Evolutionary conservation across 2,113 vertebrate species (phyloP).

Genomic region (Eonycteris spelaea): DNA sequence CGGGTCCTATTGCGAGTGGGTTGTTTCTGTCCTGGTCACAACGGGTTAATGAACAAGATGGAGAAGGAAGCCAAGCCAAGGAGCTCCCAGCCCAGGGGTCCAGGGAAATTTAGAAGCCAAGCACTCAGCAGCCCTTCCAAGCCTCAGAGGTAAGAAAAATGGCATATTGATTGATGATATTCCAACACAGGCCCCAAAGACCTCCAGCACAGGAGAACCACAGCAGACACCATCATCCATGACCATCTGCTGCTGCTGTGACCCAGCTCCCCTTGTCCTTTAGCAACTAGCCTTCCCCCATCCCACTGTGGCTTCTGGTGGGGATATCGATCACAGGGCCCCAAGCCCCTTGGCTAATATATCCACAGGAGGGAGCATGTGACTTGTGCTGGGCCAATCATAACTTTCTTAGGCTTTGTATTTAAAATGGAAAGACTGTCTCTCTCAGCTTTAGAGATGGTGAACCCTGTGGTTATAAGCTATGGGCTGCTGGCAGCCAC

Average conservation of each 20-base stretch:
- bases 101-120: background rate
- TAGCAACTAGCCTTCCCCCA: background rate
- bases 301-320: background rate
- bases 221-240: accelerated
- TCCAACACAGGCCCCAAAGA: background rate
- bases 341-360: background rate
- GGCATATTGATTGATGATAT: background rate
- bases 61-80: background rate
- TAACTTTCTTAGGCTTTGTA: background rate
- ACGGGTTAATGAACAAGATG: background rate
- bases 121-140: background rate
- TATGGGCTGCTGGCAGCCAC: background rate
- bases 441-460: background rate
- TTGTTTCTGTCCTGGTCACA: background rate
- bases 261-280: background rate
- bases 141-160: background rate
- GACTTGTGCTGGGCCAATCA: background rate
- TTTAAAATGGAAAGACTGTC: background rate
- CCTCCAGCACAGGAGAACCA: background rate
- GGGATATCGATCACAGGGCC: background rate
- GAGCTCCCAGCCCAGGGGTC: background rate
- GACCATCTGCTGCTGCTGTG: background rate
- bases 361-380: background rate
- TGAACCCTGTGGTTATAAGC: background rate
- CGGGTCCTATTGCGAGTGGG: background rate